Evolutionary conservation across 2,113 vertebrate genomes (phyloP).

Genomic region (Sceloporus tristichus): DNA sequence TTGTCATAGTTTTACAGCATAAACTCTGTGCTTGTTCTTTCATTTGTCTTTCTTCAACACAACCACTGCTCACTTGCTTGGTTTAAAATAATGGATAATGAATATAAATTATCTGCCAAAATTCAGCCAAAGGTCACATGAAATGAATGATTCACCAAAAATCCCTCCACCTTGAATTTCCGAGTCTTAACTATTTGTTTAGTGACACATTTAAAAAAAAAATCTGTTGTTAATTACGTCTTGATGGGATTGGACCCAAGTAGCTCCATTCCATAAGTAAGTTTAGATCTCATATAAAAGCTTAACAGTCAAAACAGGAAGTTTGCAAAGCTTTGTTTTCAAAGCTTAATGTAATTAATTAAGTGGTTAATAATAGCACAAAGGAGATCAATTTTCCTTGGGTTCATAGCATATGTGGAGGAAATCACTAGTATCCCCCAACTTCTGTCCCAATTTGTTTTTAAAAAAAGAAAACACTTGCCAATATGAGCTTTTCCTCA

Average conservation of each 20-base stretch:
- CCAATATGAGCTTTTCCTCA: too few relatives aligned
- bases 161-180: too few relatives aligned
- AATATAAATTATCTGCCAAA: constrained; percentile 8
- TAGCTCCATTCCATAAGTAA: background rate
- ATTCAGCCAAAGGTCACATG: constrained; percentile 15
- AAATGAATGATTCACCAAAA: constrained; percentile 6
- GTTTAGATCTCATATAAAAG: background rate
- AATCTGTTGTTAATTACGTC: background rate
- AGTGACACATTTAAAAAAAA: background rate
- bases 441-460: too few relatives aligned
- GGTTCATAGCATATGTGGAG: too few relatives aligned
- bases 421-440: too few relatives aligned
- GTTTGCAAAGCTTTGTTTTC: constrained; percentile 4
- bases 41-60: constrained; percentile 9
- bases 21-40: constrained; percentile 21
- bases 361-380: too few relatives aligned
- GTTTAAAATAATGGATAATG: background rate
- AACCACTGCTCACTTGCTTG: background rate
- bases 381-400: too few relatives aligned
- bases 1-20: constrained; percentile 19
- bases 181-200: constrained; percentile 15
- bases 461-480: too few relatives aligned
- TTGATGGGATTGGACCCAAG: constrained; percentile 8
- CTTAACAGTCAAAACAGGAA: background rate
- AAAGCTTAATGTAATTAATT: background rate